Evolutionary conservation across 1,140 invertebrate genomes (phyloP), one percentile per base, ranked within the genome.

Genomic region (Aphelenchoides avenae): DNA sequence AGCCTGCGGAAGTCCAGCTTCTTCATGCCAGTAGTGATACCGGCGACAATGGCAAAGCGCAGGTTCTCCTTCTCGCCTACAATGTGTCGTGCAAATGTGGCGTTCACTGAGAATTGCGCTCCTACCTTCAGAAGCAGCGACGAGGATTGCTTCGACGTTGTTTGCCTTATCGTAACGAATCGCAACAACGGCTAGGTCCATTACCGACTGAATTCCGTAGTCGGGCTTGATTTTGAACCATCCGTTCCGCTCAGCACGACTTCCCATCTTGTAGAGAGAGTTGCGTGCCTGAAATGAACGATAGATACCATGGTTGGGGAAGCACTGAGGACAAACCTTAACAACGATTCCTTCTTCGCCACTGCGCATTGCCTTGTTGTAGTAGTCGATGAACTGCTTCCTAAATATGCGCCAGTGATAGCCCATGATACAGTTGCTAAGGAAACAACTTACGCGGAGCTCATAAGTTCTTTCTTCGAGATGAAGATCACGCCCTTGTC

Each of bases 211-310:
- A 27, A 47, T 36, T n/a, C 68, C 68, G 53, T 68, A 68, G 33
- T 68, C 65, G 5, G 65, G 65, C 34, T 68, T 68, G 15, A 71
- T 51, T 52, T 68, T 68, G 33, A 72, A 68, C 68, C 68, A 66
- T 6, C 63, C 40, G 26, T 53, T 51, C 15, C 48, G 20, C 41
- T 51, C 48, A 20, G 52, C 36, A 1, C 52, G 52, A n/a, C 57
- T 60, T 11, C 53, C 64, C 22, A 61, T 68, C n/a, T 34, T 22
- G 9, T 61, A 63, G 33, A 30, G 15, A 6, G 58, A 41, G 22
- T 65, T 63, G 27, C 36, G 27, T n/a, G 57, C 57, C 57, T 59
- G 39, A 64, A 65, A 18, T 11, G 20, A 65, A 13, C 34, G 39
- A 6, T 1, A 4, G 27, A 56, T 39, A 60, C 13, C 1, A 13